Base-by-base conservation (phyloP, 2,797 vertebrate species). In the Micrastur ruficollis region DNA sequence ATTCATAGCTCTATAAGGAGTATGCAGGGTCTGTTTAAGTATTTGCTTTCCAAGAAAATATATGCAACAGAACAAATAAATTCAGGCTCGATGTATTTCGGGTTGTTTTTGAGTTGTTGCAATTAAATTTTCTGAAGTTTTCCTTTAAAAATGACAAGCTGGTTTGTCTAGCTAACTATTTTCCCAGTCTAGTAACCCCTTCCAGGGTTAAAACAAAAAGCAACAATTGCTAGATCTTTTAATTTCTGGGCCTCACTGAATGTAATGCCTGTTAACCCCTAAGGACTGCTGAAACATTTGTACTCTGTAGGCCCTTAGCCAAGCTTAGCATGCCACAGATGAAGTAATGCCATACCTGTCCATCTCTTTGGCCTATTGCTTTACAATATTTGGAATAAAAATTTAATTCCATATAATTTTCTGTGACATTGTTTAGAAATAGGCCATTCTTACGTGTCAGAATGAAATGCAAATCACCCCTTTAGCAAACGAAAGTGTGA, bases 281-380 rank as follows among this genome's bases (percentile, higher is more conserved):
- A 47, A 97, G 97, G 96, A 95, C 87, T 67, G 86, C 94, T 91
- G 88, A 95, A 96, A 90, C 76, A 70, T 95, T 96, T 96, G 94
- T 94, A 29, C 55, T 95, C 68, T 4, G 2, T 50, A 68, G 96
- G 97, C 94, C 44, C 40, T 2, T 58, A 50, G 97, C 97, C 97
- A 97, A 97, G 74, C 91, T 74, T 97, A 65, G 92, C 90, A 80
- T 90, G 94, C 93, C 80, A 49, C 91, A 86, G 90, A 97, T 97
- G 97, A 97, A 98, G 96, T 98, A 75, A 98, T 95, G 94, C 93
- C 96, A 86, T 97, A 97, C 97, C 97, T 97, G 96, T 95, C 96
- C 92, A 96, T 98, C 96, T 97, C 95, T 78, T 97, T 94, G 95
- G 93, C 94, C 89, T 95, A 86, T 88, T 95, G 92, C 97, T 97